These are phyloP conservation scores for Tamandua tetradactyla DNA, from an alignment of 2,797 vertebrate species.

Conservation along the genomic window DNA sequence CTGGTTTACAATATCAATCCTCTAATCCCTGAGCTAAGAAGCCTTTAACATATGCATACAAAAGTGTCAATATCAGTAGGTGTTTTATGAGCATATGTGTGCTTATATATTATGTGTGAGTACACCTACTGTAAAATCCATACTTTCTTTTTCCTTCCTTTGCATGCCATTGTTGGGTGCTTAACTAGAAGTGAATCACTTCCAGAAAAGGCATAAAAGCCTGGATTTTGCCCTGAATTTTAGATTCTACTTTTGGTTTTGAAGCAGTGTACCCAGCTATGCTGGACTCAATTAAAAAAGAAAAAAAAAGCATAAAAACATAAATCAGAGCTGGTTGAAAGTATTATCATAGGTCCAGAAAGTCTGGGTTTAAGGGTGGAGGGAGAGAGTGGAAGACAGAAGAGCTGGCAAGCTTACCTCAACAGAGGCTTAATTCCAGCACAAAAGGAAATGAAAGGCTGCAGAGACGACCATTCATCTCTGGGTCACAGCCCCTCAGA, in stretches of 20 bases:
- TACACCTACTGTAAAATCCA: background rate
- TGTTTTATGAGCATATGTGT: background rate
- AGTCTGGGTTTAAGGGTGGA: background rate
- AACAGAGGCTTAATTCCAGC: background rate
- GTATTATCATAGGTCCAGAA: background rate
- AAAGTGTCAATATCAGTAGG: background rate
- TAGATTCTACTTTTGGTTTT: background rate
- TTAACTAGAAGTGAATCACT: background rate
- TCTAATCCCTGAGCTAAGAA: background rate
- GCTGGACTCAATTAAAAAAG: background rate
- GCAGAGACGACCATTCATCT: background rate
- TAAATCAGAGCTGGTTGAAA: background rate
- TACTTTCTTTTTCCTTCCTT: background rate
- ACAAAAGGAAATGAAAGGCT: background rate
- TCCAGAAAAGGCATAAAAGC: slow-evolving; percentile 6
- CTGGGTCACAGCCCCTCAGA: background rate
- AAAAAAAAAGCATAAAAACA: background rate
- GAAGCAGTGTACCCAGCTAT: background rate
- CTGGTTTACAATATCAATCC: background rate
- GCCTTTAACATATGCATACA: background rate
- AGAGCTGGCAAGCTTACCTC: background rate
- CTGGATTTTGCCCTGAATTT: slow-evolving; percentile 2
- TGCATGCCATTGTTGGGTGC: background rate
- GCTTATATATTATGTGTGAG: background rate
- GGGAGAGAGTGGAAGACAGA: background rate